Evolutionary conservation across 2,888 invertebrate species (phyloP).

Genomic region (Octodonta nipae): DNA sequence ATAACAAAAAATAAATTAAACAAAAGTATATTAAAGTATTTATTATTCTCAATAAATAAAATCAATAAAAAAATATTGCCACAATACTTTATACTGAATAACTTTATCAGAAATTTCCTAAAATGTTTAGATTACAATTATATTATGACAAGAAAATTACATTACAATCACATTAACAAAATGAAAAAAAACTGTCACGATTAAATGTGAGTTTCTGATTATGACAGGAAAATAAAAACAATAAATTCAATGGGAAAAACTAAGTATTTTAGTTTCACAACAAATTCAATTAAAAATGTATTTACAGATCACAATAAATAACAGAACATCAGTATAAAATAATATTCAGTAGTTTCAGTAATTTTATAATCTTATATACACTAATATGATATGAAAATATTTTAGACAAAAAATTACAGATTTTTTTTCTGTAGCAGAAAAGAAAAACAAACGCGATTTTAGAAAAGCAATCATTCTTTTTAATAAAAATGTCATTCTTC

Average conservation of each 20-base stretch:
- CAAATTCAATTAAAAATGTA: slow-evolving; percentile 1
- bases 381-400: background rate
- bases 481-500: too few relatives aligned
- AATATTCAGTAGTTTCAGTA: background rate
- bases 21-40: slow-evolving; percentile 7
- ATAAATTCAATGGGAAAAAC: background rate
- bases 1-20: too few relatives aligned
- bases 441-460: background rate
- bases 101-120: slow-evolving; percentile 4
- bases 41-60: slow-evolving; percentile 17
- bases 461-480: background rate
- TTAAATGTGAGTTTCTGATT: too few relatives aligned
- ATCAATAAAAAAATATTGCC: slow-evolving; percentile 17
- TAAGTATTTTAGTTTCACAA: background rate
- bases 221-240: background rate
- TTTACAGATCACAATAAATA: slow-evolving; percentile 2
- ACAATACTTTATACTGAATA: slow-evolving; percentile 7
- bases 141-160: slow-evolving; percentile 3
- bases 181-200: too few relatives aligned
- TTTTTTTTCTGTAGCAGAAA: background rate
- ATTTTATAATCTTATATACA: background rate
- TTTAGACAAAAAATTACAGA: background rate
- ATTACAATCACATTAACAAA: too few relatives aligned
- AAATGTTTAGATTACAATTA: slow-evolving; percentile 6
- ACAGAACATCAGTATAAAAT: background rate